Conservation (phyloP, 2,888 invertebrate genomes). For the Zaprionus lineosus region DNA sequence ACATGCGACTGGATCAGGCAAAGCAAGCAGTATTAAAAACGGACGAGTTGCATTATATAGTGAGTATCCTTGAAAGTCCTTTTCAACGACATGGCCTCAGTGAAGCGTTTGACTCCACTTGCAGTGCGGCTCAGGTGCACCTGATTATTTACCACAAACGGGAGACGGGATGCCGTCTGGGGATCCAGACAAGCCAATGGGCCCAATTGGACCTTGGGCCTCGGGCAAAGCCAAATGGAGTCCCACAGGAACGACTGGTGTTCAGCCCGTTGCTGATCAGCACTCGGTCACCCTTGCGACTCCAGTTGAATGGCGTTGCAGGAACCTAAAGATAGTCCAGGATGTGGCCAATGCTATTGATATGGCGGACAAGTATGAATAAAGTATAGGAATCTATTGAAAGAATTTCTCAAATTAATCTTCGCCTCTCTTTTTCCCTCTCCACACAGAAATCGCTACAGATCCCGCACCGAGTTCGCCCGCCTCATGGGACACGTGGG, state of each 20-base stretch:
- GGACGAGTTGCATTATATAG: conserved; percentile 58
- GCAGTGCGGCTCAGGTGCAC: too few species aligned
- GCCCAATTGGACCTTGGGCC: conserved; percentile 86
- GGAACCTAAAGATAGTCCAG: conserved; percentile 85
- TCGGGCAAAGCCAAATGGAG: conserved; percentile 90
- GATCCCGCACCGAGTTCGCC: conserved; percentile 86
- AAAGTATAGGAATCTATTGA: neutral
- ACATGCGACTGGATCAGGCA: conserved; percentile 52
- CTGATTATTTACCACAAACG: conserved; percentile 85
- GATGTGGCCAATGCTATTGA: conserved; percentile 83
- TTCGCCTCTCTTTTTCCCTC: neutral
- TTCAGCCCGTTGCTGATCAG: conserved; percentile 89
- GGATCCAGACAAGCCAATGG: conserved; percentile 83
- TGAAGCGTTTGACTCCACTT: too few species aligned
- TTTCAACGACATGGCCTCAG: too few species aligned
- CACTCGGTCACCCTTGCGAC: conserved; percentile 90
- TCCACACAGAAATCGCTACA: conserved; percentile 84
- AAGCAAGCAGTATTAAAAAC: conserved; percentile 36
- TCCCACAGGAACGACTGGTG: conserved; percentile 88
- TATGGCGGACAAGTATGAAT: conserved; percentile 84
- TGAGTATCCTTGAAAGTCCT: too few species aligned
- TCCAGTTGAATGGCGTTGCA: conserved; percentile 88
- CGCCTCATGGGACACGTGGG: conserved; percentile 87
- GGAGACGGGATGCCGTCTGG: conserved; percentile 83
- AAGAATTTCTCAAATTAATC: neutral